Conservation (phyloP, 30 jellyfish, hydroid and myxozoan genomes). For the Cassiopea andromeda region DNA sequence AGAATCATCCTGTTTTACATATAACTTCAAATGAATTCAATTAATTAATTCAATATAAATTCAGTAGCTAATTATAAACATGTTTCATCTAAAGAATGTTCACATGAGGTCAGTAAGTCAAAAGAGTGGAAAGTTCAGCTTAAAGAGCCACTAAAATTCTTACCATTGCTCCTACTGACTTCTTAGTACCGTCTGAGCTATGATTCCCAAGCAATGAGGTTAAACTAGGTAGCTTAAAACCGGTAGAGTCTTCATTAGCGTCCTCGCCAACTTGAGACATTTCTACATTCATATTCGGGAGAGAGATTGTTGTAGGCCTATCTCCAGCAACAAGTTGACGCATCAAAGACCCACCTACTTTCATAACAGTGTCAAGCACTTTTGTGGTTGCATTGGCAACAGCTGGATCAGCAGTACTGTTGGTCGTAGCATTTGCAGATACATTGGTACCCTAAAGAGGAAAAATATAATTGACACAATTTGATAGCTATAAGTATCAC, state of each 20-base stretch:
- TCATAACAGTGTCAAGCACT: slow-evolving; percentile 79
- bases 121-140: not conserved
- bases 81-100: no score
- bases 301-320: slow-evolving; percentile 67
- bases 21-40: no score
- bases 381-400: slow-evolving; percentile 67
- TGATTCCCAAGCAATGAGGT: slow-evolving; percentile 60
- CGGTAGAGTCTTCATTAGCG: slow-evolving; percentile 86
- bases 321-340: slow-evolving; percentile 97
- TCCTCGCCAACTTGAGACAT: slow-evolving; percentile 95
- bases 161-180: slow-evolving; percentile 96
- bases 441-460: slow-evolving; percentile 42
- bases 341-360: slow-evolving; percentile 89
- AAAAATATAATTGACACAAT: not conserved
- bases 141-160: not conserved
- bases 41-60: no score
- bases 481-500: not conserved
- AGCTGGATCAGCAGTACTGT: slow-evolving; percentile 45
- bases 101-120: no score
- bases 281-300: slow-evolving; percentile 74
- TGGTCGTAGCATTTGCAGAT: slow-evolving; percentile 52
- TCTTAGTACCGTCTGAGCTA: slow-evolving; percentile 63
- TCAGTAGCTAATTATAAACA: no score
- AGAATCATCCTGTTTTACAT: no score
- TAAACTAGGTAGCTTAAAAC: slow-evolving; percentile 83